Base-by-base conservation (phyloP, 2,888 invertebrate species). In the Thumatha senex region DNA sequence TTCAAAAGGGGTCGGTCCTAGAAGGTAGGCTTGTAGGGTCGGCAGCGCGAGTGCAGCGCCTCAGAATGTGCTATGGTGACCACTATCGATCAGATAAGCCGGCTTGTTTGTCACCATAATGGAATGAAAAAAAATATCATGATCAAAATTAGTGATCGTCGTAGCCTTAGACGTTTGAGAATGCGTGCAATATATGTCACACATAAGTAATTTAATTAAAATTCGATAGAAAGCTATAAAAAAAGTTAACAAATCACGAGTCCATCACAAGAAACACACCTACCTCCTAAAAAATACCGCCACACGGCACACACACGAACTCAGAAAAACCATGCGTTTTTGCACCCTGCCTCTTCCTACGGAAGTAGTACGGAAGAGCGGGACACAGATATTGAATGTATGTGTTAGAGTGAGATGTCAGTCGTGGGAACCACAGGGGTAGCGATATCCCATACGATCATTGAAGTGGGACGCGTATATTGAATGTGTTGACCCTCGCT, bases 371-470 rank as follows among this genome's bases (percentile, higher is more conserved):
- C 41, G 76, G 40, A 53, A 51, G 73, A 81, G 49, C 9, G 80
- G 68, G 74, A 78, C 51, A 45, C 50, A 14, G 9, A 52, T 58
- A 60, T 2, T 30, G 33, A 12, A 43, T 41, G 24, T 11, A 45
- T n/a, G 38, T 1, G 58, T 48, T 71, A 33, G 82, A 86, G 59
- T 52, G 77, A 63, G 84, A 85, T 54, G 46, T 65, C 54, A 48
- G 67, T 72, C 90, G 90, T 90, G 92, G 91, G 92, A 92, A 92
- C 80, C 84, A 69, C 74, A 84, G 77, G 90, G 89, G 89, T 87
- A 85, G 85, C 83, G 76, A 78, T 88, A 87, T 92, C 91, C 89
- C 92, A 92, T 88, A 89, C 80, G 75, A 74, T 73, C 84, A 83
- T 76, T 83, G 74, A 78, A 84, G 86, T 84, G 86, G 79, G 76